Conservation (phyloP, 2,797 vertebrate genomes). For the Salmo trutta region DNA sequence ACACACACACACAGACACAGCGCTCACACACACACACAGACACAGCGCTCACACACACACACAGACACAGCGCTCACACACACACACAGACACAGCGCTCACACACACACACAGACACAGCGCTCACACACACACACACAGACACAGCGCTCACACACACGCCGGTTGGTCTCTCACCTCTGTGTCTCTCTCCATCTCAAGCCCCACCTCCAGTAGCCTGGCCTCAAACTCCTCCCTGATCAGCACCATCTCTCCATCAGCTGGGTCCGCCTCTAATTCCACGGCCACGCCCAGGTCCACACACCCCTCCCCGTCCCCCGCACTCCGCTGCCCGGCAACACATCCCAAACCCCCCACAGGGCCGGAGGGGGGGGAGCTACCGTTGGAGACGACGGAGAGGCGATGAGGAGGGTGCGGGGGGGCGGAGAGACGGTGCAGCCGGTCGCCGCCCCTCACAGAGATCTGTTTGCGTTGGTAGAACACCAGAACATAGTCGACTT, state of each 20-base stretch:
- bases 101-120: neutral
- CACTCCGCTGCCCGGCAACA: neutral
- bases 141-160: neutral
- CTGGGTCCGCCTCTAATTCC: slow-evolving; percentile 62
- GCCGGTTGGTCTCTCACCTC: slow-evolving; percentile 79
- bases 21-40: too few species aligned
- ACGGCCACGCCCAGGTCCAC: neutral
- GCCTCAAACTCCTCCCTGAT: slow-evolving; percentile 91
- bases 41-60: too few species aligned
- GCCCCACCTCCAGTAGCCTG: slow-evolving; percentile 85
- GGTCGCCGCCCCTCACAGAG: slow-evolving; percentile 37
- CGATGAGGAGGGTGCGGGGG: slow-evolving; percentile 51
- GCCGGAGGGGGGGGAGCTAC: slow-evolving; percentile 71
- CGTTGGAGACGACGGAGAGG: slow-evolving; percentile 81
- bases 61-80: too few species aligned
- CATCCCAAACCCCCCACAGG: slow-evolving; percentile 46
- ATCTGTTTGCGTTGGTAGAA: slow-evolving; percentile 84
- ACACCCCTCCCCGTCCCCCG: slow-evolving; percentile 56
- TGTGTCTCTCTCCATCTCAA: slow-evolving; percentile 91
- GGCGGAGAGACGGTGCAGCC: slow-evolving; percentile 1
- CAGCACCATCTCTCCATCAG: slow-evolving; percentile 83
- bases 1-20: too few species aligned
- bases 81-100: neutral
- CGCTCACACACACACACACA: neutral
- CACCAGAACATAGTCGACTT: slow-evolving; percentile 92